These are phyloP conservation scores for Mythimna lalbum DNA, from an alignment of 2,888 invertebrate species.

Conservation along the genomic window DNA sequence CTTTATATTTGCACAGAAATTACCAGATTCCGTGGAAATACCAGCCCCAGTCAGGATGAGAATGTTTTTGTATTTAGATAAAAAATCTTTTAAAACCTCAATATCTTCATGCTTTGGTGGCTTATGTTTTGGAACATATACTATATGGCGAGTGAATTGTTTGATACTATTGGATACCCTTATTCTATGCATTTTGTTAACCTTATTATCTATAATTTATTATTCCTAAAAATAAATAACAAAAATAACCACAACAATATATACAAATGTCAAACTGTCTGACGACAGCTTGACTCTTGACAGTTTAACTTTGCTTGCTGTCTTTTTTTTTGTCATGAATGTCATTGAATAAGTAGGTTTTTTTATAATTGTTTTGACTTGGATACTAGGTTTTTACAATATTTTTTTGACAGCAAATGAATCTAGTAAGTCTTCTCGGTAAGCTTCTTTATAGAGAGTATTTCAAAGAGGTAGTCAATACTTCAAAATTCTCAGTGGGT, in stretches of 20 bases:
- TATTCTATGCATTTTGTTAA: constrained; percentile 67
- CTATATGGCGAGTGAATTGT: constrained; percentile 69
- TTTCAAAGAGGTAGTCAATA: too few relatives aligned
- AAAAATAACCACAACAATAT: not conserved
- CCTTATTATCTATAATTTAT: constrained; percentile 2
- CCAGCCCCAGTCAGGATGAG: constrained; percentile 98
- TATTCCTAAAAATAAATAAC: constrained; percentile 5
- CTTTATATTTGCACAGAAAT: constrained; percentile 33
- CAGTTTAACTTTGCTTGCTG: too few relatives aligned
- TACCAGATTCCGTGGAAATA: constrained; percentile 98
- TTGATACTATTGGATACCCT: constrained; percentile 50
- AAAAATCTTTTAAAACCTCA: constrained; percentile 90
- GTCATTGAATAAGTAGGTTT: too few relatives aligned
- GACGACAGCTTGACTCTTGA: too few relatives aligned
- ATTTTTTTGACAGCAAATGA: too few relatives aligned
- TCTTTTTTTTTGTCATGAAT: too few relatives aligned
- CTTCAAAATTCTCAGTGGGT: too few relatives aligned
- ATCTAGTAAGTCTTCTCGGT: too few relatives aligned
- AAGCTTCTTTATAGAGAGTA: too few relatives aligned
- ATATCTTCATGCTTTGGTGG: constrained; percentile 92
- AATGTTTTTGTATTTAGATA: constrained; percentile 89
- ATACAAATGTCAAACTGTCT: too few relatives aligned
- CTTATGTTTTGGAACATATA: constrained; percentile 93
- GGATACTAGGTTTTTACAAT: too few relatives aligned
- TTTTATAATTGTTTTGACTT: too few relatives aligned